Percentiles rank a stretch among this genome's conserved stretches.
These are phyloP conservation scores for Rhimphoctona megacephalus DNA, from an alignment of 2,888 invertebrate genomes.

Conservation along the genomic window DNA sequence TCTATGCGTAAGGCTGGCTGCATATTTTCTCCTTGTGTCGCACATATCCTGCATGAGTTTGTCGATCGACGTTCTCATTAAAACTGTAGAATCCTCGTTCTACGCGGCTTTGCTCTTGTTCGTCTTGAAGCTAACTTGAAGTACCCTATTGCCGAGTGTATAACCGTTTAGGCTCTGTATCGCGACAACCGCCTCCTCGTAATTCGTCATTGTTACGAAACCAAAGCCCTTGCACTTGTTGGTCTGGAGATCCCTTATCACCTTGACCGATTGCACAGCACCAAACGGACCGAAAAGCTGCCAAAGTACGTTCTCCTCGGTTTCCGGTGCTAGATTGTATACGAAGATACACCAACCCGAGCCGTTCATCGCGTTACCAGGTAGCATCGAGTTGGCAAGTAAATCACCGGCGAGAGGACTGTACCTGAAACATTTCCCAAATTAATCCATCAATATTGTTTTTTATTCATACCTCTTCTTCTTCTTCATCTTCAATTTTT, in stretches of 20 bases:
- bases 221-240: slow-evolving; percentile 98
- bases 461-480: neutral
- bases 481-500: neutral
- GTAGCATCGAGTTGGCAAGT: slow-evolving; percentile 90
- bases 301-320: slow-evolving; percentile 98
- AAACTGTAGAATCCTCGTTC: slow-evolving; percentile 83
- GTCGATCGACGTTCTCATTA: slow-evolving; percentile 55
- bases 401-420: slow-evolving; percentile 95
- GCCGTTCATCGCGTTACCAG: slow-evolving; percentile 89
- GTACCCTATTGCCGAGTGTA: slow-evolving; percentile 94
- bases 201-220: slow-evolving; percentile 97
- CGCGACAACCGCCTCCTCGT: slow-evolving; percentile 96
- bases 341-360: slow-evolving; percentile 97
- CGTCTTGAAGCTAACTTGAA: slow-evolving; percentile 97
- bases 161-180: slow-evolving; percentile 97
- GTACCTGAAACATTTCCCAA: slow-evolving; percentile 86
- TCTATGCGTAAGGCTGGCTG: slow-evolving; percentile 61
- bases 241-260: slow-evolving; percentile 95
- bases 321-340: slow-evolving; percentile 97
- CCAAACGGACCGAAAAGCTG: slow-evolving; percentile 98
- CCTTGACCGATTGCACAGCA: slow-evolving; percentile 96
- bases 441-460: slow-evolving; percentile 5
- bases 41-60: slow-evolving; percentile 64
- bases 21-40: slow-evolving; percentile 67
- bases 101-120: slow-evolving; percentile 91